phyloP scores from a whole-genome alignment of 2,113 vertebrate species.

The Halcyon senegalensis region DNA sequence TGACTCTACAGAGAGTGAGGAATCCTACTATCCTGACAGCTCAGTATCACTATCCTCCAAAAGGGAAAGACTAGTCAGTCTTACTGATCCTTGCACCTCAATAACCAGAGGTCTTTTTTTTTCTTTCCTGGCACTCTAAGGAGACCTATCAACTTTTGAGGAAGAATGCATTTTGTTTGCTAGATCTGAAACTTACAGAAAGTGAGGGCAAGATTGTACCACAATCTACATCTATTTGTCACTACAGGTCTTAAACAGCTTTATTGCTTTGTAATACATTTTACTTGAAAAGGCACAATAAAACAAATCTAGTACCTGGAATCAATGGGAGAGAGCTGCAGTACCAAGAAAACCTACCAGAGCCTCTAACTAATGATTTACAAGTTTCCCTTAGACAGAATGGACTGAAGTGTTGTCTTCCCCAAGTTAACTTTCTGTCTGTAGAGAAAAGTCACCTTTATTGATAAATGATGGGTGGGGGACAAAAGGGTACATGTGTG shows the following conservation, averaged over 20 bases:
- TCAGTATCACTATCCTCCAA: not conserved
- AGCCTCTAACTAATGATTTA: not conserved
- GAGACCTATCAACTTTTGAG: not conserved
- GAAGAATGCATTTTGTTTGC: not conserved
- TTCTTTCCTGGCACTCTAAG: not conserved
- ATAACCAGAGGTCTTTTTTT: not conserved
- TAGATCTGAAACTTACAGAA: not conserved
- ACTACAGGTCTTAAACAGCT: not conserved
- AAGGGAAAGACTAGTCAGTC: not conserved
- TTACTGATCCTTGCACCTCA: not conserved
- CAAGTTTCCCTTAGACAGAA: not conserved
- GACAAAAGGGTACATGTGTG: fast-evolving
- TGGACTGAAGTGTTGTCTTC: not conserved
- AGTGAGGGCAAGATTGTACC: not conserved
- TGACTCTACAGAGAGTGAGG: not conserved
- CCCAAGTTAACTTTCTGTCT: not conserved
- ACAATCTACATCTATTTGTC: not conserved
- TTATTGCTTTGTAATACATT: not conserved
- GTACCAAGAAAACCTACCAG: not conserved
- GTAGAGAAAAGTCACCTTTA: not conserved
- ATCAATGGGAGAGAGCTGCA: not conserved
- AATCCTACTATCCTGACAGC: not conserved
- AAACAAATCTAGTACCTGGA: not conserved
- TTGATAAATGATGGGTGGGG: not conserved
- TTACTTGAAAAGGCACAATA: not conserved